These are phyloP conservation scores for Drosophila erecta DNA, from an alignment of 1,140 invertebrate species.

Conservation along the genomic window DNA sequence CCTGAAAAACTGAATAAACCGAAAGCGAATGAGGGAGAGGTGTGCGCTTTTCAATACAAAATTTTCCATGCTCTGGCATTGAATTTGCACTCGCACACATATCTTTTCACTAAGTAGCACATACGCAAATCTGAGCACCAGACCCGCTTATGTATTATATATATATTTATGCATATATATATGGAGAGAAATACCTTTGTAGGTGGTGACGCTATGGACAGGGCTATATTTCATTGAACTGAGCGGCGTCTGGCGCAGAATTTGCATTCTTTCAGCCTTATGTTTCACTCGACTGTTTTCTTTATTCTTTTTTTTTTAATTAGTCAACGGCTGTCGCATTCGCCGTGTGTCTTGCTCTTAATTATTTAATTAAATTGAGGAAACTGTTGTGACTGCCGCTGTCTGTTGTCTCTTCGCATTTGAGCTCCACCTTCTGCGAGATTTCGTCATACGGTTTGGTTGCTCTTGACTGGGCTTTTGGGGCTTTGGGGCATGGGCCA, in stretches of 20 bases:
- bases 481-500: constrained; percentile 7
- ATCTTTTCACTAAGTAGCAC: constrained; percentile 37
- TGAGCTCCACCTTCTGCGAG: constrained; percentile 24
- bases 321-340: constrained; percentile 52
- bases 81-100: constrained; percentile 47
- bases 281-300: constrained; percentile 25
- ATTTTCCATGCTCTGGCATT: constrained; percentile 56
- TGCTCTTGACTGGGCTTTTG: constrained; percentile 37
- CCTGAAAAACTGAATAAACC: neutral
- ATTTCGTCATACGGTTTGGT: constrained; percentile 63
- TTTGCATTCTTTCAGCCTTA: constrained; percentile 54
- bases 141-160: neutral
- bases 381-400: constrained; percentile 57
- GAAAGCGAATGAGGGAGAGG: constrained; percentile 11
- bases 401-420: constrained; percentile 8
- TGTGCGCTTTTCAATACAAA: constrained; percentile 29
- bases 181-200: constrained; percentile 19
- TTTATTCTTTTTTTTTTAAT: constrained; percentile 51
- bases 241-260: constrained; percentile 32
- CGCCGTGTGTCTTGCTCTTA: constrained; percentile 46
- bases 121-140: constrained; percentile 32
- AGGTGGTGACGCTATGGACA: constrained; percentile 39
- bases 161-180: neutral
- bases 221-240: constrained; percentile 32
- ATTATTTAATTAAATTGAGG: constrained; percentile 80